A percentile compares a stretch with the other conserved stretches of the same genome.
phyloP scores from a whole-genome alignment of 2,888 invertebrate genomes.

The Pristionchus japonicus region DNA sequence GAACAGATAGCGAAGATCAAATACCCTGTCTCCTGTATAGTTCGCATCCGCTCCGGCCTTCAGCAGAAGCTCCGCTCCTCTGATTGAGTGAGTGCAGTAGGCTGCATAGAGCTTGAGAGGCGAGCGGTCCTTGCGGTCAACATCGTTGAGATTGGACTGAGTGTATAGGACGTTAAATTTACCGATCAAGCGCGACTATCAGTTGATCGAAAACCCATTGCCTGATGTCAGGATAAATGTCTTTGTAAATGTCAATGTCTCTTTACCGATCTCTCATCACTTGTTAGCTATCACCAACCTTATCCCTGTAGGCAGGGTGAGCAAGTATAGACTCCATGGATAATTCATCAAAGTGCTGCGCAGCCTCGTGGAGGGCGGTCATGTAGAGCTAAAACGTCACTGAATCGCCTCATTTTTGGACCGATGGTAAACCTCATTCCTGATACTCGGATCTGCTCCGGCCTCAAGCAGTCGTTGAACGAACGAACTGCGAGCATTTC shows the following conservation, averaged over 20 bases:
- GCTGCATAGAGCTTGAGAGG: constrained; percentile 46
- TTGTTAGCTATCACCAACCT: too few species aligned
- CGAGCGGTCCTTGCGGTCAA: constrained; percentile 9
- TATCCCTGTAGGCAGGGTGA: constrained; percentile 94
- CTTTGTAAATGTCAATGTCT: too few species aligned
- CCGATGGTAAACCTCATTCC: neutral
- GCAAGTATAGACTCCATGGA: constrained; percentile 88
- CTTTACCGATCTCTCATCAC: too few species aligned
- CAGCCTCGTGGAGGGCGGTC: constrained; percentile 97
- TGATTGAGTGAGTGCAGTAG: neutral
- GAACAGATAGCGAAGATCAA: neutral
- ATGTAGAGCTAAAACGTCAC: constrained; percentile 78
- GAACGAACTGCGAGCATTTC: neutral
- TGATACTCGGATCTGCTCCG: constrained; percentile 12
- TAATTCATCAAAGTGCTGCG: constrained; percentile 94
- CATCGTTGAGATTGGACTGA: constrained; percentile 9
- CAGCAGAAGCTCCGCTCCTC: constrained; percentile 47
- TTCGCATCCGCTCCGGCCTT: constrained; percentile 51
- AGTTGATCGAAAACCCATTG: neutral
- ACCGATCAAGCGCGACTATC: too few species aligned
- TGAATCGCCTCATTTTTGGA: neutral
- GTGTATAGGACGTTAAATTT: neutral
- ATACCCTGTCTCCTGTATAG: constrained; percentile 51
- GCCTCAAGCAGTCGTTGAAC: neutral
- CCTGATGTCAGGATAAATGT: neutral